These are phyloP conservation scores for Tetranychus truncatus DNA, from an alignment of 2,888 invertebrate genomes.

Conservation along the genomic window DNA sequence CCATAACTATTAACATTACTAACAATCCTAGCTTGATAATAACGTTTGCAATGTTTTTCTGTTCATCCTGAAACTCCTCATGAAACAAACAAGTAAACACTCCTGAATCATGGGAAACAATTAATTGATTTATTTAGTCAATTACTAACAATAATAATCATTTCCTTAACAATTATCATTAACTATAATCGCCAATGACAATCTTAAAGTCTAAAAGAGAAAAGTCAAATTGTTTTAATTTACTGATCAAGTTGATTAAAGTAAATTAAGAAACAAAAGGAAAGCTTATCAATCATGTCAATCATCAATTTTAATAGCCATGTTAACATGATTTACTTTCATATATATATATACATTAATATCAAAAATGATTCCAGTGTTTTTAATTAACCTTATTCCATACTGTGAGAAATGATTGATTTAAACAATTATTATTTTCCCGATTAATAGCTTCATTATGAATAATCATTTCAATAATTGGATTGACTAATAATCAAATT, in stretches of 20 bases:
- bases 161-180: not conserved
- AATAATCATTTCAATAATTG: too few relatives aligned
- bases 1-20: too few relatives aligned
- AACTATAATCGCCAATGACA: not conserved
- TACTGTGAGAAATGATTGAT: not conserved
- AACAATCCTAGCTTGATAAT: too few relatives aligned
- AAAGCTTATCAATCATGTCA: slow-evolving; percentile 1
- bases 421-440: too few relatives aligned
- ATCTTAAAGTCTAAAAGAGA: not conserved
- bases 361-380: not conserved
- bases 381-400: not conserved
- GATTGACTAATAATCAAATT: too few relatives aligned
- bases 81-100: too few relatives aligned
- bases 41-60: too few relatives aligned
- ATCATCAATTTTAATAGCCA: not conserved
- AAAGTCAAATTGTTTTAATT: too few relatives aligned
- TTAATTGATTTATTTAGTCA: not conserved
- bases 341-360: not conserved
- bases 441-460: too few relatives aligned
- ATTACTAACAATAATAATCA: not conserved
- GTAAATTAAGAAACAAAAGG: too few relatives aligned
- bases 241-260: too few relatives aligned
- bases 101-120: not conserved
- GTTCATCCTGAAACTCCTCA: too few relatives aligned
- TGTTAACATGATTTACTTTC: not conserved